Percentiles rank a stretch among this genome's conserved stretches.
phyloP scores from a whole-genome alignment of 2,113 vertebrate genomes.

The Mastomys natalensis region DNA sequence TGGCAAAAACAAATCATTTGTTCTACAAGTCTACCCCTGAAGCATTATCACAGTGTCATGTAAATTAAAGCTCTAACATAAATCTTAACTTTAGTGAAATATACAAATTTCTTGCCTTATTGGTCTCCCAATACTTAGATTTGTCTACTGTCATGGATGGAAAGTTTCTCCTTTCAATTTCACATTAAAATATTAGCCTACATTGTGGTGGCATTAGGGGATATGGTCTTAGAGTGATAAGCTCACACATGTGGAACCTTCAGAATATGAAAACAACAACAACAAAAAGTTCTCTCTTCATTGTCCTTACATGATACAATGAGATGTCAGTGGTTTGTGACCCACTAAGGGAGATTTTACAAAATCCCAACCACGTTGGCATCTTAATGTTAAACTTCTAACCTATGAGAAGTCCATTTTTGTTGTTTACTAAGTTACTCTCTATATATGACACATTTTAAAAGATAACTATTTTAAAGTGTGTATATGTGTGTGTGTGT shows the following conservation, averaged over 20 bases:
- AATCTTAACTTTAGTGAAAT: neutral
- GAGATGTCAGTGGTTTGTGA: too few species aligned
- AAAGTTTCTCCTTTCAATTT: neutral
- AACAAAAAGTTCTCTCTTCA: neutral
- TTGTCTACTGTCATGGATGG: neutral
- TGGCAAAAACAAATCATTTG: neutral
- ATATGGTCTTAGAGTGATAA: neutral
- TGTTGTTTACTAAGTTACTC: neutral
- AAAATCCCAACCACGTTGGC: neutral
- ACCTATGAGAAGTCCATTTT: neutral
- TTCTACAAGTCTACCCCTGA: neutral
- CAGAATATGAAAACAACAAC: neutral
- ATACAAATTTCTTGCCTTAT: neutral
- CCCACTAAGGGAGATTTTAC: rapidly evolving
- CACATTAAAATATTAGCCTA: neutral
- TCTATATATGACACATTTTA: neutral
- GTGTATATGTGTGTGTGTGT: neutral
- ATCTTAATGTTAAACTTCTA: neutral
- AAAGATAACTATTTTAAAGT: neutral
- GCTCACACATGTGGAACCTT: too few species aligned
- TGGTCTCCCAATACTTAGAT: neutral
- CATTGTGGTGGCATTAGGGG: neutral
- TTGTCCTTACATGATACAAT: neutral
- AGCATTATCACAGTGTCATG: neutral
- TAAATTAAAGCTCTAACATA: neutral